Evolutionary conservation across 2,797 vertebrate genomes (phyloP), one percentile per base, ranked within the genome.

Genomic region (Danio kyathit): DNA sequence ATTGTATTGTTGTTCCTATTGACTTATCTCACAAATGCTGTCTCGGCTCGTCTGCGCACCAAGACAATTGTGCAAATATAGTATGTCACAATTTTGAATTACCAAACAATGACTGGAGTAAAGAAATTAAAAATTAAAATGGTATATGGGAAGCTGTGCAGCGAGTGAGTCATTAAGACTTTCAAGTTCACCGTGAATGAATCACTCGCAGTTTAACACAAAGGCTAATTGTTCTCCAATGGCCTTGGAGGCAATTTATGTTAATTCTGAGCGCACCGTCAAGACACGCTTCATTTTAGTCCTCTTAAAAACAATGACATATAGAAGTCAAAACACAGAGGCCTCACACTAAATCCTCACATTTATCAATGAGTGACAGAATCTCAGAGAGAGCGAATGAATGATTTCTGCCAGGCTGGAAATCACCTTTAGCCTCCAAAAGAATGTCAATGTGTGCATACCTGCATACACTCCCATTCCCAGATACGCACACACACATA

Each of bases 141-240:
- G 40, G 38, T 70, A 17, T 43, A 54, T 44, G 41, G 51, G 70
- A 80, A 65, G 60, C 17, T 73, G 14, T 73, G 38, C 59, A 12
- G 43, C 29, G 17, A n/a, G 29, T 74, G 71, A 80, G 51, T 80
- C 79, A 79, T 41, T 56, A 9, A 8, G 60, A 73, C 14, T 44
- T 51, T 41, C 29, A 76, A 43, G 60, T 75, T 21, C 64, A 44
- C 66, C 80, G 80, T 82, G 74, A 84, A 70, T 88, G 86, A 91
- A 85, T 90, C 88, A 88, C 64, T 76, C 1, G 29, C 78, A 69
- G 81, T 74, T 29, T 57, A 83, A 86, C 66, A 93, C 90, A 93
- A 93, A 87, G 83, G 21, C 21, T 80, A 86, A 91, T 92, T 94
- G 91, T 93, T 94, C 88, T 9, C 17, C 40, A 81, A 83, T 21